These are phyloP conservation scores for Petrolisthes manimaculis DNA, from an alignment of 2,888 invertebrate genomes.

Conservation along the genomic window DNA sequence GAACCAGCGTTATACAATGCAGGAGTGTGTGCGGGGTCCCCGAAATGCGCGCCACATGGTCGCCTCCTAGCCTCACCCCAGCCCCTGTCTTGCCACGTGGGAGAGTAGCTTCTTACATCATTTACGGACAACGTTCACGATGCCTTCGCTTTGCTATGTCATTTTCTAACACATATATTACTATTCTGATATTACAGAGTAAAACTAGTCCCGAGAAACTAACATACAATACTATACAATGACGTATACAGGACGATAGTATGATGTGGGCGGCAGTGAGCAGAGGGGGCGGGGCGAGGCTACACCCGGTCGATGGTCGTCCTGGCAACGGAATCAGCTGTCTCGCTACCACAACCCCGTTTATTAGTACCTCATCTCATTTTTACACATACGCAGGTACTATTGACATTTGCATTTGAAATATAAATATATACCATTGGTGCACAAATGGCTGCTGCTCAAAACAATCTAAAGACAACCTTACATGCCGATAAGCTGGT, in stretches of 20 bases:
- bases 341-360: conserved; percentile 38
- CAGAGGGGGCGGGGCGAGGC: conserved; percentile 50
- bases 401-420: no score
- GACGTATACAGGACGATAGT: not conserved
- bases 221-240: not conserved
- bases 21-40: conserved; percentile 56
- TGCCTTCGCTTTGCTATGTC: not conserved
- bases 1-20: conserved; percentile 31
- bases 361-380: conserved; percentile 2
- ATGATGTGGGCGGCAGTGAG: conserved; percentile 27
- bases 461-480: no score
- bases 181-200: no score
- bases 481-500: no score
- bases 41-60: conserved; percentile 56
- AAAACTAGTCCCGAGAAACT: no score
- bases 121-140: not conserved
- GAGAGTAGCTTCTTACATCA: conserved; percentile 21
- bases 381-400: not conserved
- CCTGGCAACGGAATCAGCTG: conserved; percentile 65
- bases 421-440: no score
- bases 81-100: conserved; percentile 48
- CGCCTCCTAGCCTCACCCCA: conserved; percentile 53
- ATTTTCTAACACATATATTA: no score
- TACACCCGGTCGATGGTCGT: conserved; percentile 65
- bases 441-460: no score